phyloP scores from a whole-genome alignment of 2,888 invertebrate genomes.

The Pristionchus japonicus region DNA sequence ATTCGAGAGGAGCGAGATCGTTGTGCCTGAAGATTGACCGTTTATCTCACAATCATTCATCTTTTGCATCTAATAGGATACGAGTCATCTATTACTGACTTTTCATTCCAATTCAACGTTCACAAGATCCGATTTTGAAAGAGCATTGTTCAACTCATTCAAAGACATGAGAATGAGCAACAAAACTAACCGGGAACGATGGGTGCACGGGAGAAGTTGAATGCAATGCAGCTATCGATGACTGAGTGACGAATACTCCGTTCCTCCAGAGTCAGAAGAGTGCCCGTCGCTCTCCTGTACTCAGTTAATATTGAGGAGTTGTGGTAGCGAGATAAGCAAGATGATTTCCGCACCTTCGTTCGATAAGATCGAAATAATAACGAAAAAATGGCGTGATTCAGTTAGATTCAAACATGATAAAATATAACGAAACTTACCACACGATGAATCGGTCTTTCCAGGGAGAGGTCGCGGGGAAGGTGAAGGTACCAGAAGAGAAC shows the following conservation, averaged over 20 bases:
- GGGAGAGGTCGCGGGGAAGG: constrained; percentile 54
- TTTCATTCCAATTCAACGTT: too few species aligned
- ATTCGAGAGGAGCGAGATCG: constrained; percentile 45
- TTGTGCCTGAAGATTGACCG: neutral
- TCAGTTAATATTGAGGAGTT: too few species aligned
- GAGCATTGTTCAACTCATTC: too few species aligned
- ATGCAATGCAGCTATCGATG: constrained; percentile 45
- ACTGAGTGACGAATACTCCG: constrained; percentile 44
- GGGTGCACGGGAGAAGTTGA: constrained; percentile 66
- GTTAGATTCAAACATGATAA: too few species aligned
- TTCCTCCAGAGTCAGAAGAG: constrained; percentile 67
- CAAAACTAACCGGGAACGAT: constrained; percentile 61
- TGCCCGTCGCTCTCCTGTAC: constrained; percentile 66
- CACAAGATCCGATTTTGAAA: too few species aligned
- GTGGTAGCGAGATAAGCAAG: too few species aligned
- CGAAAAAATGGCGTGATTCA: neutral
- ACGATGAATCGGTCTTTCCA: constrained; percentile 66
- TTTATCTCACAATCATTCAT: neutral
- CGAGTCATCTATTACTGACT: too few species aligned
- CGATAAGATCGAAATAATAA: too few species aligned
- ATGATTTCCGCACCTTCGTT: neutral
- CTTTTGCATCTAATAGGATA: too few species aligned
- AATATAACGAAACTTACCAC: constrained; percentile 59
- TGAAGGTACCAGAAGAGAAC: constrained; percentile 64
- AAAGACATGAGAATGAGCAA: too few species aligned